Evolutionary conservation across 2,797 vertebrate species (phyloP).

Genomic region (Parauchenoglanis punctatus): DNA sequence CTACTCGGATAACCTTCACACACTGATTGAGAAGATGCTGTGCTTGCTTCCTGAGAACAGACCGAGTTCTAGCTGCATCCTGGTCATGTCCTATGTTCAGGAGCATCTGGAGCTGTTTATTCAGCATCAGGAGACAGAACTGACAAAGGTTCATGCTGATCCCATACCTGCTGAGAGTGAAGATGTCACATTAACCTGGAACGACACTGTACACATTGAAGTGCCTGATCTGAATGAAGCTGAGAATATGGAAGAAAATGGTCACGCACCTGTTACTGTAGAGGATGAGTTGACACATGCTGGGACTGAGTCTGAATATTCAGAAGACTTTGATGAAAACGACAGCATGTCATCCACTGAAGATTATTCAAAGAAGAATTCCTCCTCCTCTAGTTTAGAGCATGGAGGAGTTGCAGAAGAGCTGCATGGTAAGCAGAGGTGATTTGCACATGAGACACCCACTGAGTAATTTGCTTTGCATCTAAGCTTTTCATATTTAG

Average conservation of each 20-base stretch:
- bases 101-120: slow-evolving; percentile 66
- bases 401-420: slow-evolving; percentile 59
- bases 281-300: slow-evolving; percentile 52
- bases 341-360: slow-evolving; percentile 68
- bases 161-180: slow-evolving; percentile 31
- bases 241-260: slow-evolving; percentile 40
- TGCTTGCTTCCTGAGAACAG: slow-evolving; percentile 70
- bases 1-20: slow-evolving; percentile 69
- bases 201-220: slow-evolving; percentile 24
- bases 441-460: background rate
- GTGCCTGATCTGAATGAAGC: background rate
- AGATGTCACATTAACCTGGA: slow-evolving; percentile 25
- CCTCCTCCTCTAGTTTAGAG: slow-evolving; percentile 18
- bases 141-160: slow-evolving; percentile 46
- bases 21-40: slow-evolving; percentile 72
- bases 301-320: slow-evolving; percentile 69
- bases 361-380: slow-evolving; percentile 59
- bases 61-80: slow-evolving; percentile 71
- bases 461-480: background rate
- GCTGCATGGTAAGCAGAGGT: slow-evolving; percentile 64
- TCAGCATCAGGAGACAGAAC: slow-evolving; percentile 55
- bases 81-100: slow-evolving; percentile 66
- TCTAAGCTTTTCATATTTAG: background rate
- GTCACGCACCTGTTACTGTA: background rate
- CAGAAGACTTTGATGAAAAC: slow-evolving; percentile 80